Percentiles rank a stretch among this genome's conserved stretches.
phyloP scores from a whole-genome alignment of 92 coral and sea anemone species.

The Scolanthus callimorphus region DNA sequence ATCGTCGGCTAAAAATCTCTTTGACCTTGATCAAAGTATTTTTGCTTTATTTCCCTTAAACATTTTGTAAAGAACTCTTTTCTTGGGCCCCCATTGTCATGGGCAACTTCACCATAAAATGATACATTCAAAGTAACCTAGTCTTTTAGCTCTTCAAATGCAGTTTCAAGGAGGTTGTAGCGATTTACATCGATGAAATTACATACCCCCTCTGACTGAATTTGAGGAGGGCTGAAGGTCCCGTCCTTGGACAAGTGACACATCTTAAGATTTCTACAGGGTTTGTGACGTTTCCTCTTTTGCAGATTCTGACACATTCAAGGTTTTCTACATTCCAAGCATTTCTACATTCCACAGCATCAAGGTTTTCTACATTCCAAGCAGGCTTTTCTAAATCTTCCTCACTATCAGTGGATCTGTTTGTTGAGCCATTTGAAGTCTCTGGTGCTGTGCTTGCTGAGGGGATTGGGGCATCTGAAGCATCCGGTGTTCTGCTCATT shows the following conservation, averaged over 20 bases:
- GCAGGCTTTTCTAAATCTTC: neutral
- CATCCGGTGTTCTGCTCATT: too few relatives aligned
- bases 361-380: neutral
- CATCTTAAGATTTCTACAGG: neutral
- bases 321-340: neutral
- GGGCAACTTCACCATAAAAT: constrained; percentile 49
- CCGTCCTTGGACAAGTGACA: neutral
- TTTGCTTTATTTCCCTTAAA: constrained; percentile 30
- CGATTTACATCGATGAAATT: neutral
- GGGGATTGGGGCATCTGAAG: too few relatives aligned
- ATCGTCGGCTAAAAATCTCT: constrained; percentile 51
- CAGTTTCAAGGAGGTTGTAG: neutral
- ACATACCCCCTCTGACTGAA: neutral
- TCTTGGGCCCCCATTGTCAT: constrained; percentile 63
- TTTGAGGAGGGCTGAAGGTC: neutral
- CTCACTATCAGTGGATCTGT: neutral
- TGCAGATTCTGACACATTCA: neutral
- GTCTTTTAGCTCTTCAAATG: constrained; percentile 30
- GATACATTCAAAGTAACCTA: constrained; percentile 49
- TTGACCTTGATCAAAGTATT: constrained; percentile 45
- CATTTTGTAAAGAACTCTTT: constrained; percentile 41
- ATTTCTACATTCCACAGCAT: neutral
- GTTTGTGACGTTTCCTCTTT: neutral
- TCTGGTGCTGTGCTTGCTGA: too few relatives aligned
- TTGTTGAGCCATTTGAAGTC: neutral